Evolutionary conservation across 2,113 vertebrate species (phyloP), one percentile per base, ranked within the genome.

Genomic region (Dolichotis patagonum): DNA sequence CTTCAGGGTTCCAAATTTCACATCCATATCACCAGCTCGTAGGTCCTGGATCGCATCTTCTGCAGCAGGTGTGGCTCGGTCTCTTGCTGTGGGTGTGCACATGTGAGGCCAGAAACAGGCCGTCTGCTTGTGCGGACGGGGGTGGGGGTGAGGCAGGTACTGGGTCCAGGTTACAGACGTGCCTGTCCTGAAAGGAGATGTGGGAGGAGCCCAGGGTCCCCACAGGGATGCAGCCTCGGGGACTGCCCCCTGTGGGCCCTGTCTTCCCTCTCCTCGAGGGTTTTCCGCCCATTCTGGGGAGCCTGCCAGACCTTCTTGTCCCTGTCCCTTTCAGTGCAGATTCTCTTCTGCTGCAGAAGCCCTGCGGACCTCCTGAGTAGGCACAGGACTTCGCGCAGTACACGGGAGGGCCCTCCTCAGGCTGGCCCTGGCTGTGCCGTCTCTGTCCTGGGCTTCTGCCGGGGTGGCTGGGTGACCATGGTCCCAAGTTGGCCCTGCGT

Each of bases 331-430:
- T 86, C 28, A 19, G 83, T 54, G 30, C 49, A 28, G 3, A 10
- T 56, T 8, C 28, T n/a, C 4, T 93, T 26, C 49, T 49, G 35
- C 28, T 67, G 19, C 13, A n/a, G n/a, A n/a, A n/a, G n/a, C n/a
- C n/a, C n/a, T 88, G 52, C 38, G 7, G 12, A 58, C 14, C 7
- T 38, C 28, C 46, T 49, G 46, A 49, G 46, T 49, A n/a, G 46
- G 46, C 22, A 7, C 3, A 0, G 13, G n/a, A 19, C 2, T 20
- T 6, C 14, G 5, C 13, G 22, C 52, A 1, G 20, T 16, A 28
- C 13, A 46, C 14, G 9, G 32, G n/a, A 60, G 52, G 6, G 24
- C 4, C 6, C 58, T 56, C 71, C 24, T 0, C 5, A 0, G 83
- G 65, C n/a, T n/a, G n/a, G n/a, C n/a, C n/a, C n/a, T n/a, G n/a